Percentiles rank a stretch among this genome's conserved stretches.
These are phyloP conservation scores for Megaceryle maxima DNA, from an alignment of 2,113 vertebrate species.

Conservation along the genomic window DNA sequence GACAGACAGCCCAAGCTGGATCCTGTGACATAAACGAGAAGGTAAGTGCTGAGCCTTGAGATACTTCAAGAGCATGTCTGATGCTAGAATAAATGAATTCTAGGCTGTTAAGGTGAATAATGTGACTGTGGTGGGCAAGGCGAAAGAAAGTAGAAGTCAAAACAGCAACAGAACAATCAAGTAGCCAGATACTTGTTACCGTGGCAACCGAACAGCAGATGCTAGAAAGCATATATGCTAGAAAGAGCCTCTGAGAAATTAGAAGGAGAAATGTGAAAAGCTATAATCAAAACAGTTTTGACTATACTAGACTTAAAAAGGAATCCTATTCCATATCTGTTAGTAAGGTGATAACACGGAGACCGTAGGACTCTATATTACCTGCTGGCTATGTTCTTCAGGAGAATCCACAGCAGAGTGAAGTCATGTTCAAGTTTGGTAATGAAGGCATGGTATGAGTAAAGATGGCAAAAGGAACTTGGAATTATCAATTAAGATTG, in stretches of 20 bases:
- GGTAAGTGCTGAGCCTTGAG: background rate
- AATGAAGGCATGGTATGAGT: background rate
- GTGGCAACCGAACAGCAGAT: background rate
- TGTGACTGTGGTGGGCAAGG: background rate
- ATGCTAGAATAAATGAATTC: background rate
- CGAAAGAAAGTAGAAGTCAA: background rate
- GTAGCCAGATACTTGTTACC: background rate
- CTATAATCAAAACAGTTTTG: background rate
- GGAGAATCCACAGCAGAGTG: background rate
- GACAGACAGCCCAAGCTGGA: background rate
- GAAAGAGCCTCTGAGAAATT: background rate
- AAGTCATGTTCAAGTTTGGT: background rate
- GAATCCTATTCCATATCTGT: background rate
- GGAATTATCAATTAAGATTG: background rate
- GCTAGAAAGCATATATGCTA: background rate
- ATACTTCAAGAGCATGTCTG: background rate
- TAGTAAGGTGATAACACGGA: background rate
- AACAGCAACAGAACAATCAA: background rate
- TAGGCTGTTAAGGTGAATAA: background rate
- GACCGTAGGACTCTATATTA: fast-evolving
- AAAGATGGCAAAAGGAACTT: background rate
- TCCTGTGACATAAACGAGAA: background rate
- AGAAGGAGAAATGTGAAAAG: background rate
- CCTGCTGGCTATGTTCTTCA: background rate
- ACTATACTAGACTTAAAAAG: background rate